phyloP scores from a whole-genome alignment of 2,797 vertebrate genomes.

The Naso thynnoides region DNA sequence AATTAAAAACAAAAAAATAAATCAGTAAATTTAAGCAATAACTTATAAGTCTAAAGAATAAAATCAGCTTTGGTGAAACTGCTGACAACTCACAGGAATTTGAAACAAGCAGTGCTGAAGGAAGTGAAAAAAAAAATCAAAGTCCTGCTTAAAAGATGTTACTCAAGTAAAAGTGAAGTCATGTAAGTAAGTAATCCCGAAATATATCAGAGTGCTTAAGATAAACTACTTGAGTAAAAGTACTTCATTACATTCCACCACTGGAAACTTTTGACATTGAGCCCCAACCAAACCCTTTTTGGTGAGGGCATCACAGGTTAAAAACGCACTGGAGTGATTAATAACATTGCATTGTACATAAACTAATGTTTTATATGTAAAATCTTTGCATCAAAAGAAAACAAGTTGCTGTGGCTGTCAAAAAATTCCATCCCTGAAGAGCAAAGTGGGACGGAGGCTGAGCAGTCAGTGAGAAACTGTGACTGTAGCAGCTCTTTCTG shows the following conservation, averaged over 20 bases:
- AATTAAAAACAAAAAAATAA: too few relatives aligned
- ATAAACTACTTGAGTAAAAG: not conserved
- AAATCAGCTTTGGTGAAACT: too few relatives aligned
- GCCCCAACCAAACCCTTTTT: not conserved
- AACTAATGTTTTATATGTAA: too few relatives aligned
- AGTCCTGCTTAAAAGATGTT: not conserved
- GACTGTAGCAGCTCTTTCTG: conserved; percentile 42
- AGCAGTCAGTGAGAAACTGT: conserved; percentile 9
- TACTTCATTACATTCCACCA: not conserved
- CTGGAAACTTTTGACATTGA: not conserved
- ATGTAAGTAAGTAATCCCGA: not conserved
- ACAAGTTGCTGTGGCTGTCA: too few relatives aligned
- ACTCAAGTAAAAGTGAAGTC: not conserved
- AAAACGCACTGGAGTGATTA: not conserved
- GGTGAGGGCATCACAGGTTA: not conserved
- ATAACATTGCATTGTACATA: too few relatives aligned
- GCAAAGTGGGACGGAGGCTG: not conserved
- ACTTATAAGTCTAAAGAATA: too few relatives aligned
- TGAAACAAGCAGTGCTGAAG: not conserved
- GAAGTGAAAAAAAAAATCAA: not conserved
- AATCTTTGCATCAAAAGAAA: too few relatives aligned
- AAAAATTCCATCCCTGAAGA: not conserved
- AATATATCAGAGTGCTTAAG: too few relatives aligned
- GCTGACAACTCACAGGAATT: not conserved
- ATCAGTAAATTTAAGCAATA: too few relatives aligned